Conservation (phyloP, 2,797 vertebrate species). For the Coregonus sp. region DNA sequence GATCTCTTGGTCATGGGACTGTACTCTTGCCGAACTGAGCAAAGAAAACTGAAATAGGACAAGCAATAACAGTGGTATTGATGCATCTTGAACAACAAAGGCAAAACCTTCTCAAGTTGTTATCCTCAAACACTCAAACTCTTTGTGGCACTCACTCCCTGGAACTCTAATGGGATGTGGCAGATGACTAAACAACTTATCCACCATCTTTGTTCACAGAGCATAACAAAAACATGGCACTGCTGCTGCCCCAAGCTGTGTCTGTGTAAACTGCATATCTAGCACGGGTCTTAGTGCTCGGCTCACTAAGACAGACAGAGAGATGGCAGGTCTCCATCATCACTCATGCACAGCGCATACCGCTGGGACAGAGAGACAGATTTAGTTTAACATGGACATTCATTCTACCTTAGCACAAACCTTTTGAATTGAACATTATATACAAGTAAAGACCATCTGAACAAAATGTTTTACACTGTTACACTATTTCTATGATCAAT, state of each 20-base stretch:
- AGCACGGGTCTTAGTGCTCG: neutral
- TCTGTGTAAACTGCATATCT: neutral
- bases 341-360: neutral
- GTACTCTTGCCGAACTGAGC: neutral
- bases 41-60: neutral
- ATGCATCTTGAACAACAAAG: neutral
- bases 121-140: neutral
- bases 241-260: neutral
- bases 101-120: neutral
- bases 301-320: constrained; percentile 1
- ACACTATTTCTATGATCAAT: too few relatives aligned
- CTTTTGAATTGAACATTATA: neutral
- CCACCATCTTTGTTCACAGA: neutral
- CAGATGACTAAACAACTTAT: neutral
- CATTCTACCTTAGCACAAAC: neutral
- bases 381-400: neutral
- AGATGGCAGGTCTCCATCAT: constrained; percentile 4
- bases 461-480: too few relatives aligned
- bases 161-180: neutral
- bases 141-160: neutral
- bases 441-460: neutral
- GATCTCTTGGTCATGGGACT: neutral
- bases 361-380: neutral
- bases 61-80: neutral
- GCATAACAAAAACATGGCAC: neutral